Conservation (phyloP, 2,888 invertebrate genomes). For the Drosophila kuntzei region DNA sequence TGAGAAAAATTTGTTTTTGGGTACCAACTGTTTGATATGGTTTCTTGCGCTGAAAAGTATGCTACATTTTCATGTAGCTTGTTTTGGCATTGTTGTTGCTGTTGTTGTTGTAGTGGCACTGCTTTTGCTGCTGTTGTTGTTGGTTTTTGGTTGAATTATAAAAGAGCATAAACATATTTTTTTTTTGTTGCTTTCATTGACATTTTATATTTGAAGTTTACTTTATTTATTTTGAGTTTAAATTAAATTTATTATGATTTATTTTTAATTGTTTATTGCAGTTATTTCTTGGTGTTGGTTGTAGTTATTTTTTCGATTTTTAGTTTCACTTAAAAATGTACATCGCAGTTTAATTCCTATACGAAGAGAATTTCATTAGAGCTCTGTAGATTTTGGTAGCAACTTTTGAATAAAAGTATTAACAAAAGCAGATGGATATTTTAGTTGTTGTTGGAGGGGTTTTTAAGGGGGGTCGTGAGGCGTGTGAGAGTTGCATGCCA, state of each 20-base stretch:
- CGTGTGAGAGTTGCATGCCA: slow-evolving; percentile 39
- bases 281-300: slow-evolving; percentile 36
- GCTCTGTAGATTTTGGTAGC: slow-evolving; percentile 20
- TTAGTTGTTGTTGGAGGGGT: background rate
- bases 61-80: slow-evolving; percentile 22
- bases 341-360: slow-evolving; percentile 85
- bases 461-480: slow-evolving; percentile 6
- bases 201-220: slow-evolving; percentile 7
- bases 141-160: slow-evolving; percentile 64
- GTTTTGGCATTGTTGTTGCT: slow-evolving; percentile 40
- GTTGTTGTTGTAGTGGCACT: slow-evolving; percentile 41
- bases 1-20: slow-evolving; percentile 39
- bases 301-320: slow-evolving; percentile 43
- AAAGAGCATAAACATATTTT: slow-evolving; percentile 53
- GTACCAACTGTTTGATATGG: slow-evolving; percentile 68
- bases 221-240: slow-evolving; percentile 21
- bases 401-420: slow-evolving; percentile 16
- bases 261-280: slow-evolving; percentile 21
- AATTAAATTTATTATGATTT: slow-evolving; percentile 6
- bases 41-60: slow-evolving; percentile 4
- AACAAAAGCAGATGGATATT: slow-evolving; percentile 29
- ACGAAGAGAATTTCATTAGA: slow-evolving; percentile 72
- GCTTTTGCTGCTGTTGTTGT: slow-evolving; percentile 28
- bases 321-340: slow-evolving; percentile 82
- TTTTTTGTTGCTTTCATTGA: slow-evolving; percentile 17